Evolutionary conservation across 2,797 vertebrate genomes (phyloP).

Genomic region (Holocentrus rufus): DNA sequence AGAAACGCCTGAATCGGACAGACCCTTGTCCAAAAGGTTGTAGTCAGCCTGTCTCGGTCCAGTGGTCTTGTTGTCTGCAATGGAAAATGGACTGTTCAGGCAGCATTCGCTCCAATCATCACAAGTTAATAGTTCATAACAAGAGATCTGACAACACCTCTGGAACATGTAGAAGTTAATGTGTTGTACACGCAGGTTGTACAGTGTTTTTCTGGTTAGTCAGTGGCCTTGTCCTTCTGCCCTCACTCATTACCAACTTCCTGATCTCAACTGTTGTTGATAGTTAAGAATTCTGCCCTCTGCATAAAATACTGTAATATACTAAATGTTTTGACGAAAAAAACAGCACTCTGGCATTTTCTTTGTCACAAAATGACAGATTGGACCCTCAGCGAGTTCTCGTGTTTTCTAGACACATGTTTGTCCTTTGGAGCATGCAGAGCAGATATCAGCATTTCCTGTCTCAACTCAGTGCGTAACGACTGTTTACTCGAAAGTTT

Average conservation of each 20-base stretch:
- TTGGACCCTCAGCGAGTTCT: conserved; percentile 22
- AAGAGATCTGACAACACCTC: conserved; percentile 14
- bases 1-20: neutral
- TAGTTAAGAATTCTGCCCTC: conserved; percentile 7
- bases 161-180: conserved; percentile 39
- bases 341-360: conserved; percentile 10
- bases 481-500: conserved; percentile 70
- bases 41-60: neutral
- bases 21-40: neutral
- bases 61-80: neutral
- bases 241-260: neutral
- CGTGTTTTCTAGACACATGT: conserved; percentile 34
- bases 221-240: conserved; percentile 12
- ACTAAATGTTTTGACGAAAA: neutral
- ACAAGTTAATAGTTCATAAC: conserved; percentile 24
- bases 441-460: conserved; percentile 73
- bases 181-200: conserved; percentile 38
- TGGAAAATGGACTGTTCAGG: neutral
- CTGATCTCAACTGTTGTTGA: conserved; percentile 12
- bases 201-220: conserved; percentile 42
- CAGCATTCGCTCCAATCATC: conserved; percentile 4
- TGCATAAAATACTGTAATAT: neutral
- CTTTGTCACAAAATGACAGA: conserved; percentile 36
- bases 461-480: conserved; percentile 68
- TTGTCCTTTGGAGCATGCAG: conserved; percentile 46